Evolutionary conservation across 2,797 vertebrate genomes (phyloP), one percentile per base, ranked within the genome.

Genomic region (Okamejei kenojei): DNA sequence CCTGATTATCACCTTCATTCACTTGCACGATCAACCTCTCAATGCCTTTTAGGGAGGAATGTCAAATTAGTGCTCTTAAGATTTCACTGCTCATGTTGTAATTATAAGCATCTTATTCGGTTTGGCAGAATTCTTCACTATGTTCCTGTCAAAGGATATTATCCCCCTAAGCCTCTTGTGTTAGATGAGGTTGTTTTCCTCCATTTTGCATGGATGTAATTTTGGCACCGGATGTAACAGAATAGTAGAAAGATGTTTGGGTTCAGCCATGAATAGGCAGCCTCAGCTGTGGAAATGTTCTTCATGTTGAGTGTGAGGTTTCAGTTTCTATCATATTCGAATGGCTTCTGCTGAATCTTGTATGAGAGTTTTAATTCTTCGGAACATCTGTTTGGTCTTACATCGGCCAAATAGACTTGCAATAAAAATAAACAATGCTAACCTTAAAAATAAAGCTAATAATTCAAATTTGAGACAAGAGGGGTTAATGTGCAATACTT

Each of bases 211-310:
- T 84, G 45, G 80, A 84, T 84, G 9, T 29, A 61, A 58, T 84
- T 84, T 54, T 84, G 81, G 23, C 45, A 58, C 81, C 81, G 54
- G 81, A 58, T 61, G 45, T 84, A 84, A 84, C 45, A 15, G 81
- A 54, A 84, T 84, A 15, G 23, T 29, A 54, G 54, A n/a, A 84
- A 5, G 21, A 84, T 26, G 61, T 84, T 84, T 84, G 61, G 61
- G 61, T 84, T 84, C 81, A 84, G 81, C 81, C 61, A 26, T 61
- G 54, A 84, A 61, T 84, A n/a, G 81, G 23, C 45, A 84, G 81
- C 23, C 81, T 61, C 45, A 23, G 0, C 81, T 84, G 23, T 84
- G 81, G 13, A 58, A 26, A 29, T 29, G 10, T 15, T 84, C 26
- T 29, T 76, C 54, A 15, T 26, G 29, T 84, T 84, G 81, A 84